A percentile compares a stretch with the other conserved stretches of the same genome.
These are phyloP conservation scores for Lacerta viridis DNA, from an alignment of 2,797 vertebrate genomes.

Conservation along the genomic window DNA sequence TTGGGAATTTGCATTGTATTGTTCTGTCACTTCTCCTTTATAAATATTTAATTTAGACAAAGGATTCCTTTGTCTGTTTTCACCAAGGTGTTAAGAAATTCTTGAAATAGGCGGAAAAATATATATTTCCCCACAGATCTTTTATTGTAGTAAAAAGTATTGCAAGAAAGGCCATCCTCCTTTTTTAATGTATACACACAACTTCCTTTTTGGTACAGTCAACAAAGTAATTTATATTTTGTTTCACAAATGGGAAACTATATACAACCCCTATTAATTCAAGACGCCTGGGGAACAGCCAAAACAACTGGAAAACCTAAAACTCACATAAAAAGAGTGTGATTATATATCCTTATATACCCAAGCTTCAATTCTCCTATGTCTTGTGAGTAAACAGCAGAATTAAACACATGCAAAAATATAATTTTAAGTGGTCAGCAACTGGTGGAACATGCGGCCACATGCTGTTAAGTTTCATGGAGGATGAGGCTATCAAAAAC, in stretches of 20 bases:
- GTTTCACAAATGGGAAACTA: slow-evolving; percentile 11
- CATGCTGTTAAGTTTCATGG: neutral
- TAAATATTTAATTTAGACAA: slow-evolving; percentile 54
- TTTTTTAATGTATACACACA: slow-evolving; percentile 1
- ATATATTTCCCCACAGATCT: slow-evolving; percentile 12
- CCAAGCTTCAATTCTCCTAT: neutral
- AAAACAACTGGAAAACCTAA: slow-evolving; percentile 10
- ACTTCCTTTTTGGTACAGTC: slow-evolving; percentile 27
- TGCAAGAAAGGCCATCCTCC: neutral
- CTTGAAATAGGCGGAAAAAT: slow-evolving; percentile 31
- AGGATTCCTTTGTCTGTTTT: slow-evolving; percentile 43
- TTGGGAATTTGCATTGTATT: slow-evolving; percentile 38
- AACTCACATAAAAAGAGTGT: neutral
- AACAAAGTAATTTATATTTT: slow-evolving; percentile 45
- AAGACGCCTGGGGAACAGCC: neutral
- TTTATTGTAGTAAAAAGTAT: slow-evolving; percentile 11
- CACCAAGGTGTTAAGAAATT: slow-evolving; percentile 53
- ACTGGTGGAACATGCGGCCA: neutral
- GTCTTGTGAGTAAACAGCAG: neutral
- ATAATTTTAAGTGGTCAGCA: neutral
- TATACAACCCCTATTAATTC: neutral
- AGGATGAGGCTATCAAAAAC: neutral
- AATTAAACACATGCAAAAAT: neutral
- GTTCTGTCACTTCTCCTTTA: slow-evolving; percentile 43
- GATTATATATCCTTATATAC: neutral